Evolutionary conservation across 2,888 invertebrate genomes (phyloP), one percentile per base, ranked within the genome.

Genomic region (Myopa tessellatipennis): DNA sequence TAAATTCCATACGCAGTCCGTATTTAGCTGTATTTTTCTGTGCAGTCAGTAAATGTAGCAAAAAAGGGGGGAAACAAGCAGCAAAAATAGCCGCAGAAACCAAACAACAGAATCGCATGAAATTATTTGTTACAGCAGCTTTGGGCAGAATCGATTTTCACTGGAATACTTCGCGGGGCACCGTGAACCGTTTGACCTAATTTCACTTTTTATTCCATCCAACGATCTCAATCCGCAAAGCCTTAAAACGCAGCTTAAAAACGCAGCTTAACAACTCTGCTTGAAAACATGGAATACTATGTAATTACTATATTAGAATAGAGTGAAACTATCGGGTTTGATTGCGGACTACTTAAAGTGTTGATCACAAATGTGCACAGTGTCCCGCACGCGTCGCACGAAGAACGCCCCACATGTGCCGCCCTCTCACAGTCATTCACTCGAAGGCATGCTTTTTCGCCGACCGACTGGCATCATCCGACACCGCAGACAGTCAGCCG

Each of bases 121-220:
- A 50, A 50, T 7, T 45, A 10, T n/a, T 50, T 45, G 26, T 26
- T 3, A 50, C 50, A 7, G 69, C 18, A 50, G n/a, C 36, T 70
- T 69, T 70, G 18, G 40, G 7, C 26, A 14, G 16, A 69, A 55
- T 26, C 26, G 50, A 4, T 52, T 34, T 52, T 70, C 50, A 18
- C 52, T n/a, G 34, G 26, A 26, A 12, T 16, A 52, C 16, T 55
- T 14, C 55, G 55, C n/a, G 14, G 10, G 5, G 16, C 55, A 55
- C 14, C 65, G 34, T 38, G 40, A 36, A 18, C 60, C 69, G 40
- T 55, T 34, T 69, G 75, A 75, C 75, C 75, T 36, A 45, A 75
- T 75, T 74, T 74, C 74, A 74, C 74, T 74, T 69, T 75, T 68
- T 18, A 12, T 1, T 55, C 5, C 14, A n/a, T 5, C 55, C 5